phyloP scores from a whole-genome alignment of 2,888 invertebrate species.

The Cloeon dipterum region DNA sequence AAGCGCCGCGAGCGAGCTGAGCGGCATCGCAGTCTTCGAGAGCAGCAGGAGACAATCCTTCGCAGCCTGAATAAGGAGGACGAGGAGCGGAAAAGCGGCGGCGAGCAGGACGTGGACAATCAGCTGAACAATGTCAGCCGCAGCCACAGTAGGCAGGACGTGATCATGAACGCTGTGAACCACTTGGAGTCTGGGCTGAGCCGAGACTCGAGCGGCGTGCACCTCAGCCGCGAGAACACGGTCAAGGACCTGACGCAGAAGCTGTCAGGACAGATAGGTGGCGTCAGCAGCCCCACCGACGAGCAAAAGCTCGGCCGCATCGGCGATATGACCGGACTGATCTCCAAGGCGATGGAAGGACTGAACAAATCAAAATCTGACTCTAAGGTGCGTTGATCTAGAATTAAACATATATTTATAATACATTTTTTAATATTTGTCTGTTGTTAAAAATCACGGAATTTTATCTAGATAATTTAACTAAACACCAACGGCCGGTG shows the following conservation, averaged over 20 bases:
- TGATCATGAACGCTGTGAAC: slow-evolving; percentile 27
- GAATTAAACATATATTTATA: background rate
- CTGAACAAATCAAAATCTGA: slow-evolving; percentile 66
- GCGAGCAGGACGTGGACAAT: background rate
- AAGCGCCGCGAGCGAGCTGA: slow-evolving; percentile 62
- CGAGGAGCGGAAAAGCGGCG: too few species aligned
- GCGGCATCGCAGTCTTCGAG: slow-evolving; percentile 60
- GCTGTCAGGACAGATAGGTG: slow-evolving; percentile 49
- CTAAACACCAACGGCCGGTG: too few species aligned
- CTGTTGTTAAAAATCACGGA: too few species aligned
- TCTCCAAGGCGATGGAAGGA: slow-evolving; percentile 83
- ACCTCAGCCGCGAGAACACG: slow-evolving; percentile 55
- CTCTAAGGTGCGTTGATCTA: slow-evolving; percentile 12
- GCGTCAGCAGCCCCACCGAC: slow-evolving; percentile 20
- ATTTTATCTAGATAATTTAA: too few species aligned
- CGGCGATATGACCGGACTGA: slow-evolving; percentile 71
- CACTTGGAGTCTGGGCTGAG: slow-evolving; percentile 25
- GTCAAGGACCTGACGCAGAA: slow-evolving; percentile 77
- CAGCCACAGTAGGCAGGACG: background rate
- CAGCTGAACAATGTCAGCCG: slow-evolving; percentile 22
- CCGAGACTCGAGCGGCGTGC: slow-evolving; percentile 14
- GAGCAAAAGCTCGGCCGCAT: slow-evolving; percentile 30
- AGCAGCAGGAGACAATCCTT: slow-evolving; percentile 43
- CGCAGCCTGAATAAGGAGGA: slow-evolving; percentile 19
- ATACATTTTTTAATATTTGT: too few species aligned